Evolutionary conservation across 2,888 invertebrate species (phyloP).

Genomic region (Megaustenia siamemsis): DNA sequence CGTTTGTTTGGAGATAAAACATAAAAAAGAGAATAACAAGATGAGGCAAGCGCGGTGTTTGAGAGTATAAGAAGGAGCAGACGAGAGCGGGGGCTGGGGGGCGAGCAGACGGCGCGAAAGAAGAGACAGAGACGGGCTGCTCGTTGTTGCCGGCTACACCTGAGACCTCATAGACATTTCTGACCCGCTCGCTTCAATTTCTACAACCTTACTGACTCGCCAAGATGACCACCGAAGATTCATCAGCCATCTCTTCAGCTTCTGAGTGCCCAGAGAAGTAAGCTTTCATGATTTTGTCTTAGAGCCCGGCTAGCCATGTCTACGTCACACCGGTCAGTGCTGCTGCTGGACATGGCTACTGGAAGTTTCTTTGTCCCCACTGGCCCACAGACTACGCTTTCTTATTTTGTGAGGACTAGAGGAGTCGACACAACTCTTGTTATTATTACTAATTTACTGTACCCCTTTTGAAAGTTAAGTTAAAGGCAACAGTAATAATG

Average conservation of each 20-base stretch:
- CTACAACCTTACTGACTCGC: too few species aligned
- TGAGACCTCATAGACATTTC: too few species aligned
- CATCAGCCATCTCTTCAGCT: neutral
- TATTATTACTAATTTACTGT: too few species aligned
- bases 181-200: too few species aligned
- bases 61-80: slow-evolving; percentile 28
- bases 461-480: too few species aligned
- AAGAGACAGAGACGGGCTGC: slow-evolving; percentile 20
- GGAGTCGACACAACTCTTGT: too few species aligned
- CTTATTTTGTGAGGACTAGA: too few species aligned
- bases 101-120: slow-evolving; percentile 45
- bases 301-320: neutral
- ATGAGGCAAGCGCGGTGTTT: neutral
- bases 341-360: too few species aligned
- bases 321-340: slow-evolving; percentile 22
- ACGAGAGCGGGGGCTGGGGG: neutral
- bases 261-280: slow-evolving; percentile 1
- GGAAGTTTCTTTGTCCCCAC: slow-evolving; percentile 27
- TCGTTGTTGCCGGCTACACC: neutral
- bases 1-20: neutral
- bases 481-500: too few species aligned
- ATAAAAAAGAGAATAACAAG: neutral
- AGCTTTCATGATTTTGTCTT: neutral
- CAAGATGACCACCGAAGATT: slow-evolving; percentile 45
- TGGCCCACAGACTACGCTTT: too few species aligned